Base-by-base conservation (phyloP, 2,888 invertebrate genomes). In the Cephus pygmeus region DNA sequence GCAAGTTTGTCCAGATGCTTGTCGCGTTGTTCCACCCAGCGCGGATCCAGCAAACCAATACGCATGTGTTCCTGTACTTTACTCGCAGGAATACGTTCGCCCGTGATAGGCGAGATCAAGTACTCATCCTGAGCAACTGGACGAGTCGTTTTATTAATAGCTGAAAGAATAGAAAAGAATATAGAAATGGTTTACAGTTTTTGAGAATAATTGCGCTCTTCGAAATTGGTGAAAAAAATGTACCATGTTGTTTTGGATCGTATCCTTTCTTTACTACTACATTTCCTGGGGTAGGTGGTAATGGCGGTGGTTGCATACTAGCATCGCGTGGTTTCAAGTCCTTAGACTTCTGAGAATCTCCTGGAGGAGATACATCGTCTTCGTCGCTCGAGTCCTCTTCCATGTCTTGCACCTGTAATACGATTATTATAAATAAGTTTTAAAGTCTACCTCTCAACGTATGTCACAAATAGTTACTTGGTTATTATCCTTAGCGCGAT, bases 21-120 rank as follows among this genome's bases (percentile, higher is more conserved):
- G 91, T 99, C 99, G 23, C 98, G 94, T 91, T 99, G 98, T 91
- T 99, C 99, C 81, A 99, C 96, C 98, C 99, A 99, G 87, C 98
- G 95, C 30, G 98, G 98, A 94, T 99, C 99, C 85, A 99, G 92
- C 85, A 99, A 92, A 31, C 98, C 98, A 91, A 98, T 98, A 84
- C 98, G 96, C 95, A 99, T 98, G 92, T 99, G 99, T 87, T 99
- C 98, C 79, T 98, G 98, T 79, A 99, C 97, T 92, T 99, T 98
- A 88, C 97, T 97, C 0, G 98, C 98, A 0, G 98, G 98, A 87
- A 99, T 98, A 91, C 97, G 96, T 91, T 99, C 99, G 69, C 99
- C 99, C 0, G 99, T 99, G 88, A 99, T 97, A 0, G 99, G 99
- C 0, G 99, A 99, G 82, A 99, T 98, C 77, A 99, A 95, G 93